Base-by-base conservation (phyloP, 2,888 invertebrate species). In the Allophyes oxyacanthae region DNA sequence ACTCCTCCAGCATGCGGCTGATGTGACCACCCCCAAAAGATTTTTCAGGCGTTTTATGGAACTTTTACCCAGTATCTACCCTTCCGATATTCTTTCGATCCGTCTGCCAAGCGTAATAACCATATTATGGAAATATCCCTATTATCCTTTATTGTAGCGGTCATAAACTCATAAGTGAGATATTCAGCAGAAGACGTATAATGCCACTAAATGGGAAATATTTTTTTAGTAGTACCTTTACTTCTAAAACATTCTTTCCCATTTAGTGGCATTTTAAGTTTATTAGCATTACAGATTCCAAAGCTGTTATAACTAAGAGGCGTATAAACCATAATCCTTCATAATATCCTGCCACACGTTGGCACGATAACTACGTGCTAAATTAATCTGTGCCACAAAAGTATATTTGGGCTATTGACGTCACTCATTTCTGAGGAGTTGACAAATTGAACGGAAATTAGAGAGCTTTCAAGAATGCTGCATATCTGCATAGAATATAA, bases 381-480 rank as follows among this genome's bases (percentile, higher is more conserved):
- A n/a, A n/a, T 38, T 14, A 48, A 46, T 30, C 13, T 44, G 42
- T 34, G 34, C 20, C 34, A 15, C 26, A 14, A 42, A 49, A 37
- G 9, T 46, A 50, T 45, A 61, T 46, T 55, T 61, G 1, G 37
- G 37, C 38, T 26, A 55, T 11, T 28, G 45, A 7, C 46, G 62
- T 56, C 62, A 67, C 25, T 34, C 46, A 53, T 28, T 57, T 36
- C 37, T 52, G 32, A 49, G 33, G 32, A 37, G 14, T 33, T 43
- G 8, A 13, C 6, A 63, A 52, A 50, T 69, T 44, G 49, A 46
- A 20, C n/a, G 42, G 41, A 57, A 34, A 43, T 46, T 15, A 52
- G n/a, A 43, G 33, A 58, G 53, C 45, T 61, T 43, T 45, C 8
- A 45, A 46, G 36, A 50, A 53, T 50, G 38, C 37, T 38, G 25